Conservation (phyloP, 2,113 vertebrate species). For the Herpailurus yagouaroundi region DNA sequence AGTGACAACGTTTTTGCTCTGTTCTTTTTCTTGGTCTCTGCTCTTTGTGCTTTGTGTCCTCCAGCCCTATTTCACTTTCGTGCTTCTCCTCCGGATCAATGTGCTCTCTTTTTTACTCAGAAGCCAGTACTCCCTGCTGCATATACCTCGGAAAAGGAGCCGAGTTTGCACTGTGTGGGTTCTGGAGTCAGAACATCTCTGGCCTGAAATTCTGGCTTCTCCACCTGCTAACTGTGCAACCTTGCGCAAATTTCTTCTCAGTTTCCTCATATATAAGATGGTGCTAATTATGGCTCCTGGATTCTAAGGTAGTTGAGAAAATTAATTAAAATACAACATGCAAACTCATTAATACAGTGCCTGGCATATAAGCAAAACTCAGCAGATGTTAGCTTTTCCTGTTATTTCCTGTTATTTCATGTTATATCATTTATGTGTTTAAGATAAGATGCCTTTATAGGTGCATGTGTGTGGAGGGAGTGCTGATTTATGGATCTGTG, state of each 20-base stretch:
- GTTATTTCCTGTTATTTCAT: background rate
- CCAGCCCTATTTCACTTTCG: background rate
- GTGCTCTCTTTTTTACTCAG: background rate
- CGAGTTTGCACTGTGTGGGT: background rate
- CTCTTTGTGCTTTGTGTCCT: background rate
- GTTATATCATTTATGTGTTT: background rate
- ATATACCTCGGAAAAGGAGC: background rate
- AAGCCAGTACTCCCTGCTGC: background rate
- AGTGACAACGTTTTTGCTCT: background rate
- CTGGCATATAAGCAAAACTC: background rate
- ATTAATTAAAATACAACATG: constrained; percentile 35
- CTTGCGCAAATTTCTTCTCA: background rate
- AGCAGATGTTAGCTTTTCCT: background rate
- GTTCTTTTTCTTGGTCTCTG: background rate
- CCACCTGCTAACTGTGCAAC: background rate
- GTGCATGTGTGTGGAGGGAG: background rate
- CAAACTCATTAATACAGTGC: background rate
- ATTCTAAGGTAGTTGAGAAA: constrained; percentile 6
- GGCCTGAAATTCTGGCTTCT: background rate
- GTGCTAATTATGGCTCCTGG: background rate
- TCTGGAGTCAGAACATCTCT: background rate
- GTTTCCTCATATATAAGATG: background rate
- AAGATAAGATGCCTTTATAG: background rate
- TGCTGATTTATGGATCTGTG: background rate
- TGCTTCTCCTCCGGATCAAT: background rate